Conservation (phyloP, 2,113 vertebrate genomes). For the Jacana jacana region DNA sequence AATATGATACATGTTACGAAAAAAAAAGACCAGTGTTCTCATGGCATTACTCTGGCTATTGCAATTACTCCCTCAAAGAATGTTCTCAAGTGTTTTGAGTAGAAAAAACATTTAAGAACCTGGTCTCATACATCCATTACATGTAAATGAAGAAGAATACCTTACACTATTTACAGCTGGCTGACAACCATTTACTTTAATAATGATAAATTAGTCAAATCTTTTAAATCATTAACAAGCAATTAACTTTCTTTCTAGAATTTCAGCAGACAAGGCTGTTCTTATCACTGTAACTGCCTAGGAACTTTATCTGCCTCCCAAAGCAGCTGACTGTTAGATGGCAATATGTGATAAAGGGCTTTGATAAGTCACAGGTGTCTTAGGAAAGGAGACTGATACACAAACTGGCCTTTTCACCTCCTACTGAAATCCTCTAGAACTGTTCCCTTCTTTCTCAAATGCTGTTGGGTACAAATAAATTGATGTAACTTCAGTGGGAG, state of each 20-base stretch:
- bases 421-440: background rate
- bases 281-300: background rate
- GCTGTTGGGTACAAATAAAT: background rate
- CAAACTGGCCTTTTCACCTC: background rate
- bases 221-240: constrained; percentile 61
- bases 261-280: constrained; percentile 14
- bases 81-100: background rate
- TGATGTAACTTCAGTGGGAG: background rate
- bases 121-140: background rate
- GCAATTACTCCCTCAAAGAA: background rate
- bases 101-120: background rate
- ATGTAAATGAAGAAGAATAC: constrained; percentile 24
- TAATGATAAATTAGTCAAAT: constrained; percentile 57
- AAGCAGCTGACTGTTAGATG: background rate
- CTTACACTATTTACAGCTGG: constrained; percentile 2
- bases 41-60: background rate
- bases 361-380: background rate
- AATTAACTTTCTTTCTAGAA: constrained; percentile 38
- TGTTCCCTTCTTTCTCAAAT: background rate
- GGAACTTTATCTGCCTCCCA: background rate
- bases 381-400: background rate
- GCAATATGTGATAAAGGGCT: background rate
- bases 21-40: background rate
- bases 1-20: background rate
- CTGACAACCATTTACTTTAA: constrained; percentile 45